Base-by-base conservation (phyloP, 2,113 vertebrate species). In the Triplophysa dalaica region DNA sequence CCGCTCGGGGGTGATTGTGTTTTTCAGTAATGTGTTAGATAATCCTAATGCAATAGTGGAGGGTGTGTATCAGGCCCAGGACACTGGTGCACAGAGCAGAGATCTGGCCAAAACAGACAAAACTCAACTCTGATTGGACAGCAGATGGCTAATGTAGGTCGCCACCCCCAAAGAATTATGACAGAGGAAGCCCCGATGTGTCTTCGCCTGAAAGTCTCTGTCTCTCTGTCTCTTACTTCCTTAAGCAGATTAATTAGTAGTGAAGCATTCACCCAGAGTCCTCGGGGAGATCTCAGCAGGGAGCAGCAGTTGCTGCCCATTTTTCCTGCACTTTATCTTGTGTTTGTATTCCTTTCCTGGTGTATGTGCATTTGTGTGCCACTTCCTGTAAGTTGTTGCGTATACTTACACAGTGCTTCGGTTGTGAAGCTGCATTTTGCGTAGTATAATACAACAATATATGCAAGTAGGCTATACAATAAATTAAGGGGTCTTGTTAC, bases 241-340 rank as follows among this genome's bases (percentile, higher is more conserved):
- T 81, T 85, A 87, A 87, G 83, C 81, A 83, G 83, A 87, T 87
- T 87, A 87, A 83, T 87, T 86, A 86, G 81, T 65, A 64, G 78
- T 76, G 45, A 85, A 85, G 83, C 75, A 78, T 79, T 86, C 73
- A 73, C 43, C 7, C 76, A 6, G 48, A 61, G 68, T 81, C 83
- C 79, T 73, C 48, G 17, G 83, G 83, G 85, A 83, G 67, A 80
- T 64, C 78, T 83, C 66, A 54, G 75, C 79, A 76, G 75, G 76
- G 82, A 79, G 79, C 58, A 70, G 26, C 61, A 72, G 64, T 76
- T 45, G 21, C 68, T 65, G 41, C 79, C 62, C 63, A 76, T 61
- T 61, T 68, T 74, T 66, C 21, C 54, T 43, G 26, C 21, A n/a
- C 58, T 68, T 70, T 33, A 70, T 22, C 13, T 62, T 80, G 68